A percentile compares a stretch with the other conserved stretches of the same genome.
Evolutionary conservation across 2,888 invertebrate genomes (phyloP).

Genomic region (Harmothoe impar): DNA sequence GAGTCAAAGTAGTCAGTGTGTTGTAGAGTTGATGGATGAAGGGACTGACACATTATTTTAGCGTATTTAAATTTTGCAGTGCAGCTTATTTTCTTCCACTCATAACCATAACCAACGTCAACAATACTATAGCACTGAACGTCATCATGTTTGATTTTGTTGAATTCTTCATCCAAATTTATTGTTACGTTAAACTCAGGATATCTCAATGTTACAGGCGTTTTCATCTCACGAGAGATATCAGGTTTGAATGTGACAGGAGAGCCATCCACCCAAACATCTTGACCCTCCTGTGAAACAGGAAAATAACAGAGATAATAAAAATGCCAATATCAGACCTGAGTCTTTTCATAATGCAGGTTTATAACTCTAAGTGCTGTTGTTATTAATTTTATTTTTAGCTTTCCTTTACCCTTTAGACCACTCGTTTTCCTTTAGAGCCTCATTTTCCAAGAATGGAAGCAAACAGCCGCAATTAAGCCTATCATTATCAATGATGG

Average conservation of each 20-base stretch:
- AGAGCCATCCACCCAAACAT: neutral
- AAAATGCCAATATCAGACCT: too few species aligned
- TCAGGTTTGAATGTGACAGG: conserved; percentile 2
- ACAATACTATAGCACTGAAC: neutral
- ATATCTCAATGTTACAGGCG: neutral
- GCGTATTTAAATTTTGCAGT: neutral
- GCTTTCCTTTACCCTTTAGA: too few species aligned
- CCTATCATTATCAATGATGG: too few species aligned
- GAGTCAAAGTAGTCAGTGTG: neutral
- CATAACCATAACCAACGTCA: neutral
- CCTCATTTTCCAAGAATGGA: too few species aligned
- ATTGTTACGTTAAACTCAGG: neutral
- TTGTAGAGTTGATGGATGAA: neutral
- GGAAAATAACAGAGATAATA: too few species aligned
- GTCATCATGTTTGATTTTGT: neutral
- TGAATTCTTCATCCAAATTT: neutral
- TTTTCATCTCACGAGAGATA: neutral
- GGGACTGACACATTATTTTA: neutral
- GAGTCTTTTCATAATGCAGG: too few species aligned
- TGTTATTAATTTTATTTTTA: too few species aligned
- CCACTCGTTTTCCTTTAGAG: too few species aligned
- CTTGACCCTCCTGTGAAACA: too few species aligned
- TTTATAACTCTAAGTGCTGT: too few species aligned
- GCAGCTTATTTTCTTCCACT: conserved; percentile 3
- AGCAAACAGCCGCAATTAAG: too few species aligned